These are phyloP conservation scores for Microcebus tavaratra DNA, from an alignment of 2,113 vertebrate species.

Conservation along the genomic window DNA sequence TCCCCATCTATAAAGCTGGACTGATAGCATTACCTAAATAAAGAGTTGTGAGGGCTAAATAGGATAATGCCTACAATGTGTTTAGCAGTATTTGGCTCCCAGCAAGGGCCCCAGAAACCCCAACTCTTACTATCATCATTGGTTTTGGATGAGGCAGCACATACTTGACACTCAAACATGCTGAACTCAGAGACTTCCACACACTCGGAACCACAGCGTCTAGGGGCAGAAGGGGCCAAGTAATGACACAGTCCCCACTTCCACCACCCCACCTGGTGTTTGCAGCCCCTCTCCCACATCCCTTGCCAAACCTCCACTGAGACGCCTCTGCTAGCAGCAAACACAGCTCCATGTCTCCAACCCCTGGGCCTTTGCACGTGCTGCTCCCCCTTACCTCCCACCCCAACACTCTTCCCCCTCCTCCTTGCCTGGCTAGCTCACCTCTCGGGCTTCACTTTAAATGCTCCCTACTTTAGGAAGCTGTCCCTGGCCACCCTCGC, in stretches of 20 bases:
- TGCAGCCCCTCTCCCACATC: not conserved
- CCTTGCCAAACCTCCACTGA: not conserved
- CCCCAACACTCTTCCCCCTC: not conserved
- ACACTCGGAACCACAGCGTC: not conserved
- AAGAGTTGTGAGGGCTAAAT: not conserved
- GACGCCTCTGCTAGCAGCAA: not conserved
- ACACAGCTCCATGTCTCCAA: not conserved
- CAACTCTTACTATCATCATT: not conserved
- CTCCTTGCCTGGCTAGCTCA: not conserved
- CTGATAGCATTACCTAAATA: not conserved
- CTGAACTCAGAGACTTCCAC: not conserved
- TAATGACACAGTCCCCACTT: not conserved
- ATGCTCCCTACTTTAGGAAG: not conserved
- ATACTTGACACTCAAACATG: rapidly evolving
- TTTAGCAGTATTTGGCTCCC: not conserved
- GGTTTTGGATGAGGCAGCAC: not conserved
- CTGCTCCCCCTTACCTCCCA: not conserved
- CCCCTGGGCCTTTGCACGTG: not conserved
- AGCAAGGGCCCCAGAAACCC: not conserved
- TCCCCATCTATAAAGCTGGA: not conserved
- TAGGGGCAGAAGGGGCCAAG: not conserved
- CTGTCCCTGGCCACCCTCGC: rapidly evolving
- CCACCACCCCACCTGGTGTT: not conserved
- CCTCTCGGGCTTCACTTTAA: not conserved
- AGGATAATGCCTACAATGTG: not conserved